Conservation (phyloP, 2,113 vertebrate species). For the Nothoprocta perdicaria region DNA sequence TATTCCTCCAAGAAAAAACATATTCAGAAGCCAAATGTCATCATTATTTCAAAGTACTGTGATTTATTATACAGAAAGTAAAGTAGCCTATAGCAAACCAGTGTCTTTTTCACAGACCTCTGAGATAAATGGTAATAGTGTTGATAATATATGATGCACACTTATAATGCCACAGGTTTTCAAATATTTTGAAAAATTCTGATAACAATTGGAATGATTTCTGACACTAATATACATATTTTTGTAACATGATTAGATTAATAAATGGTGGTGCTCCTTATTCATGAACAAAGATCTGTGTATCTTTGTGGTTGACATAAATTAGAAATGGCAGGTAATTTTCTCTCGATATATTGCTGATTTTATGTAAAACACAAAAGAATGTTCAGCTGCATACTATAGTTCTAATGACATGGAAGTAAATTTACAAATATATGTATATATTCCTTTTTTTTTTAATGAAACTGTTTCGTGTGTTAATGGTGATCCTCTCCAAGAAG, state of each 20-base stretch:
- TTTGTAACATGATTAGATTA: conserved; percentile 11
- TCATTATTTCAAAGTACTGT: neutral
- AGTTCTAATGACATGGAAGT: neutral
- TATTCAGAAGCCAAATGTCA: conserved; percentile 8
- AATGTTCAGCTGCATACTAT: neutral
- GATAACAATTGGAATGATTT: conserved; percentile 47
- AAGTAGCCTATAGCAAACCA: conserved; percentile 7
- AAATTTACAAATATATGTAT: neutral
- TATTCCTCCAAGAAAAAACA: neutral
- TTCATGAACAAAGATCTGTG: neutral
- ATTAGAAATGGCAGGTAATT: neutral
- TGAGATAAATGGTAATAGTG: neutral
- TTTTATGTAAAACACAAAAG: neutral
- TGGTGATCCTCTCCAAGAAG: neutral
- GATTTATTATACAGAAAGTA: conserved; percentile 21
- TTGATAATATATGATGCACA: conserved; percentile 20
- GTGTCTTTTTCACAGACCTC: conserved; percentile 16
- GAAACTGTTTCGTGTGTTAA: neutral
- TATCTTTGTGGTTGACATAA: neutral
- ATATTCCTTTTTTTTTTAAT: neutral
- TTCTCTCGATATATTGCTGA: neutral
- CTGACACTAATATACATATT: conserved; percentile 26
- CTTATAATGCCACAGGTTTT: conserved; percentile 5
- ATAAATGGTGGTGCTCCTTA: conserved; percentile 28
- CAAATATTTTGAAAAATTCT: neutral